These are phyloP conservation scores for Platerodrilus igneus DNA, from an alignment of 2,888 invertebrate genomes.

Conservation along the genomic window DNA sequence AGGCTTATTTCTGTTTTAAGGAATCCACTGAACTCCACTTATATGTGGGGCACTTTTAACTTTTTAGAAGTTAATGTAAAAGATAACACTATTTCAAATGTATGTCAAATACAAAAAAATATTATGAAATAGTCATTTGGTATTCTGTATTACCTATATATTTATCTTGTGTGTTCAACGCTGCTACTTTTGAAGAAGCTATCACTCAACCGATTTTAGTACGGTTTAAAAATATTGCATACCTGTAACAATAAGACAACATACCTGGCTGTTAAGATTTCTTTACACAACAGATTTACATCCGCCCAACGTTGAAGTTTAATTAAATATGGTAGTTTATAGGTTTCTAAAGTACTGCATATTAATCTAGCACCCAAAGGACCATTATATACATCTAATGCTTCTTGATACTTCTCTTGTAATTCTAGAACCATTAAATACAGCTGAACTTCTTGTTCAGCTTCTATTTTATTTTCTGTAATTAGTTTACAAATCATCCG, in stretches of 20 bases:
- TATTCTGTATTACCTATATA: background rate
- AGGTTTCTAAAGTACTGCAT: conserved; percentile 63
- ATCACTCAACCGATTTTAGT: too few species aligned
- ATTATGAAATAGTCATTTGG: too few species aligned
- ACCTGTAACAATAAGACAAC: background rate
- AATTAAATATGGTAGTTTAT: conserved; percentile 69
- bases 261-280: conserved; percentile 68
- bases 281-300: conserved; percentile 69
- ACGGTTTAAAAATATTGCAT: background rate
- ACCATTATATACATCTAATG: conserved; percentile 75
- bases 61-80: too few species aligned
- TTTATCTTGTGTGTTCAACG: background rate
- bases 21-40: too few species aligned
- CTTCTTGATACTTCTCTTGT: conserved; percentile 76
- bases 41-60: too few species aligned
- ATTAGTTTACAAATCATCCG: conserved; percentile 91
- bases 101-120: too few species aligned
- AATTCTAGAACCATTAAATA: conserved; percentile 83
- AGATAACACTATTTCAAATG: too few species aligned
- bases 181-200: too few species aligned
- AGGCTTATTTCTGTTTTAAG: too few species aligned
- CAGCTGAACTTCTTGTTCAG: conserved; percentile 89
- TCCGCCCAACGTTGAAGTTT: conserved; percentile 71
- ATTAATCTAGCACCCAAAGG: conserved; percentile 65
- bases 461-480: conserved; percentile 80